These are phyloP conservation scores for Anisognathus igniventris DNA, from an alignment of 2,797 vertebrate species.

Conservation along the genomic window DNA sequence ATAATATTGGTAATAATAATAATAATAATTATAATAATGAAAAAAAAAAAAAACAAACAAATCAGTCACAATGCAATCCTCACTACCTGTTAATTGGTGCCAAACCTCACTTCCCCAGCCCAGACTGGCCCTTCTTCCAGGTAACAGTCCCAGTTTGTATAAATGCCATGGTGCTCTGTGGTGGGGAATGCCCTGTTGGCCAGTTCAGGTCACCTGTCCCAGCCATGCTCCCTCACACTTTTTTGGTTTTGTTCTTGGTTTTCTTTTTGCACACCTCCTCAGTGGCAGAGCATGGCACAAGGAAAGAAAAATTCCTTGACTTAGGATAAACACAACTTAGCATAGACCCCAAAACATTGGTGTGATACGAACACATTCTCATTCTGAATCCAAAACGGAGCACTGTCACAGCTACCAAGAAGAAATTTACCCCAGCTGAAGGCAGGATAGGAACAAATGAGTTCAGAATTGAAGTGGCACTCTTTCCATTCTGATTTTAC, in stretches of 20 bases:
- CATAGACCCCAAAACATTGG: neutral
- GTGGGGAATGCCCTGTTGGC: too few relatives aligned
- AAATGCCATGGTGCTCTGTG: accelerated
- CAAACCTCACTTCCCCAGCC: neutral
- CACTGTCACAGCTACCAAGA: too few relatives aligned
- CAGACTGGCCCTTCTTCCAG: neutral
- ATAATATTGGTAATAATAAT: neutral
- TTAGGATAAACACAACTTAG: neutral
- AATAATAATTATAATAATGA: accelerated
- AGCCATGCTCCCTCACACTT: neutral
- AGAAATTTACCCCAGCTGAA: neutral
- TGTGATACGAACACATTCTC: neutral
- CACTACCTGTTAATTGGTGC: neutral
- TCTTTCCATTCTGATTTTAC: neutral
- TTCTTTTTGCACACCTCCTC: neutral
- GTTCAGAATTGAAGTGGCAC: neutral
- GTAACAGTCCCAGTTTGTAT: neutral
- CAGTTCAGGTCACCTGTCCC: neutral
- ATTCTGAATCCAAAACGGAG: neutral
- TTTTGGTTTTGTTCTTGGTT: neutral
- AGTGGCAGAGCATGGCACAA: neutral
- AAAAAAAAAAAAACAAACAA: too few relatives aligned
- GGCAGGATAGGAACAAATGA: neutral
- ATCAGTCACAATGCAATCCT: neutral
- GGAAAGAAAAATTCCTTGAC: neutral